phyloP scores from a whole-genome alignment of 2,888 invertebrate genomes.

The Papilio protenor region DNA sequence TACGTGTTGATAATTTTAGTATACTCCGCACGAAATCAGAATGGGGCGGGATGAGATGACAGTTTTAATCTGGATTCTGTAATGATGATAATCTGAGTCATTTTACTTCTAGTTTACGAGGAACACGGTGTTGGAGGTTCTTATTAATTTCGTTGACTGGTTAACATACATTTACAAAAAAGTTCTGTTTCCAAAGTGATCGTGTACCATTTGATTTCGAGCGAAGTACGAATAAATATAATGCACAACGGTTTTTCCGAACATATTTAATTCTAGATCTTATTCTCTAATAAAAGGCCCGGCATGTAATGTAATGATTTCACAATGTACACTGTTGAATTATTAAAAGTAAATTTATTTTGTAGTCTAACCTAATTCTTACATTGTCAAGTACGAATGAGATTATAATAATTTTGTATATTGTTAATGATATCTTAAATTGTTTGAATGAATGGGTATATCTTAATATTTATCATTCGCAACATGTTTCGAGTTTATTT shows the following conservation, averaged over 20 bases:
- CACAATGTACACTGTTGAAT: background rate
- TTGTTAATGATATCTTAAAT: background rate
- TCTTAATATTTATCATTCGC: background rate
- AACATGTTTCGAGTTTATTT: conserved; percentile 1
- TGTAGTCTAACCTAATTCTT: background rate
- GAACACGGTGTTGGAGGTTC: background rate
- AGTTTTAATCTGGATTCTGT: background rate
- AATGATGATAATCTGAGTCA: background rate
- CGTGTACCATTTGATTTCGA: background rate
- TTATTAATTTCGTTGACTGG: background rate
- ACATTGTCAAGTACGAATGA: background rate
- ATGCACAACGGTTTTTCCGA: background rate
- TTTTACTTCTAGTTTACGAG: background rate
- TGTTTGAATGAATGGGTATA: background rate
- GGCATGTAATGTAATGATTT: background rate
- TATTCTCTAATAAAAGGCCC: background rate
- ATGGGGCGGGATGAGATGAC: background rate
- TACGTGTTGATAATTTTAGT: too few species aligned
- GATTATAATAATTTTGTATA: background rate
- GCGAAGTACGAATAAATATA: background rate
- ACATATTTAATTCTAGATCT: background rate
- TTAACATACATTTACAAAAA: background rate
- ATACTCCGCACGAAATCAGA: background rate
- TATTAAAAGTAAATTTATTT: background rate
- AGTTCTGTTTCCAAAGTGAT: background rate